A percentile compares a stretch with the other conserved stretches of the same genome.
These are phyloP conservation scores for Drosophila lini DNA, from an alignment of 1,140 invertebrate species.

Conservation along the genomic window DNA sequence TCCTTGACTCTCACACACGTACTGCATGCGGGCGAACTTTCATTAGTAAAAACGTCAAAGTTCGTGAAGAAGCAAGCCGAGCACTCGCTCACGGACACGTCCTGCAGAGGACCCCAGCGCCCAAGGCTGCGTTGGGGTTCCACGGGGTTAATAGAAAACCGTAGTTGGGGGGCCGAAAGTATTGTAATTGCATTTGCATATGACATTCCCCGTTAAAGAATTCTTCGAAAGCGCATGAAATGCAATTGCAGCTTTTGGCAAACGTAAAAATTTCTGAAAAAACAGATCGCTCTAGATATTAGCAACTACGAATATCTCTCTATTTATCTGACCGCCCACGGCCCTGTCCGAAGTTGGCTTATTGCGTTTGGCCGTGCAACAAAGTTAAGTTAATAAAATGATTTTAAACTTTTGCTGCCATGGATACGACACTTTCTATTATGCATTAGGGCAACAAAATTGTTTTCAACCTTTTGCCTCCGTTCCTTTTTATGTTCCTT, in stretches of 20 bases:
- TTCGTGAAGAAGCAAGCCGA: conserved; percentile 39
- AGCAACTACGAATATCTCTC: not conserved
- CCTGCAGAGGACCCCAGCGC: not conserved
- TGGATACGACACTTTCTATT: conserved; percentile 50
- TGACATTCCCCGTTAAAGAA: conserved; percentile 44
- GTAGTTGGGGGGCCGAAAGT: conserved; percentile 16
- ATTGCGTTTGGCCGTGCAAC: conserved; percentile 21
- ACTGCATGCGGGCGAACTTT: conserved; percentile 56
- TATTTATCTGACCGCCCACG: not conserved
- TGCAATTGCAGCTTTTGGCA: not conserved
- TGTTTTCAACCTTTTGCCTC: conserved; percentile 43
- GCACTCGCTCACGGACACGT: conserved; percentile 21
- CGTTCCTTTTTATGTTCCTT: conserved; percentile 2
- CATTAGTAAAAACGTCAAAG: conserved; percentile 77
- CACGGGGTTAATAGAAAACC: conserved; percentile 5
- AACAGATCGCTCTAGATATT: not conserved
- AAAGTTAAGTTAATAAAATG: conserved; percentile 63
- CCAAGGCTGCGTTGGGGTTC: conserved; percentile 6
- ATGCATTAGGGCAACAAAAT: conserved; percentile 52
- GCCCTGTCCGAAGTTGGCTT: not conserved
- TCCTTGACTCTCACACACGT: conserved; percentile 40
- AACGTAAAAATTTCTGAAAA: not conserved
- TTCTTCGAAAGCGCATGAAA: not conserved
- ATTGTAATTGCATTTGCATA: conserved; percentile 71
- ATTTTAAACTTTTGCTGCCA: conserved; percentile 56